Conservation (phyloP, 2,888 invertebrate genomes). For the Melipona bicolor region DNA sequence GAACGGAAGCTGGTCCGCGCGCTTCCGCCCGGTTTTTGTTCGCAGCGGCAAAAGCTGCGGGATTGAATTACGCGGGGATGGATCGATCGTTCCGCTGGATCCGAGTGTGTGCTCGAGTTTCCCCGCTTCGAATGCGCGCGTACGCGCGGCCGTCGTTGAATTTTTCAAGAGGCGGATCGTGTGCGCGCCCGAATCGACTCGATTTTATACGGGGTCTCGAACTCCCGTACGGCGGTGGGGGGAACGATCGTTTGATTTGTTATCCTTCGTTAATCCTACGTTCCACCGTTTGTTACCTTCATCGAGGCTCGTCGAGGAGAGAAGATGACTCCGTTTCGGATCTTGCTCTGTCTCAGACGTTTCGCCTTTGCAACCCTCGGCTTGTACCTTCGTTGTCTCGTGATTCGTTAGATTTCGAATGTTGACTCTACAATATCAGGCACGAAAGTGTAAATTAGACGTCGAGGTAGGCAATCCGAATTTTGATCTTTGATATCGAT, state of each 20-base stretch:
- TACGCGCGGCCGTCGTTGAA: constrained; percentile 54
- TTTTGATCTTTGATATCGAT: not conserved
- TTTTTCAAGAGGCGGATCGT: constrained; percentile 51
- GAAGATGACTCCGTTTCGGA: constrained; percentile 6
- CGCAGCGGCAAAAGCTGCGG: not conserved
- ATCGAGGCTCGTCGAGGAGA: constrained; percentile 8
- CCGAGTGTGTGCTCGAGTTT: constrained; percentile 53
- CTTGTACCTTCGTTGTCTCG: not conserved
- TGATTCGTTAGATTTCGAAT: constrained; percentile 9
- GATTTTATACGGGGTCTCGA: constrained; percentile 32
- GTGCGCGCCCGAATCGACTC: constrained; percentile 37
- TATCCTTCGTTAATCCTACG: constrained; percentile 46
- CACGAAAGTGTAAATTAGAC: not conserved
- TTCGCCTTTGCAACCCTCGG: not conserved
- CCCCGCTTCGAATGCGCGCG: constrained; percentile 51
- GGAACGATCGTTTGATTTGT: constrained; percentile 54
- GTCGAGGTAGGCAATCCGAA: not conserved
- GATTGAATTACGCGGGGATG: constrained; percentile 52
- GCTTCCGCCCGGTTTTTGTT: constrained; percentile 32
- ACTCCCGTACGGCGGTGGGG: not conserved
- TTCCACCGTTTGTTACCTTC: constrained; percentile 49
- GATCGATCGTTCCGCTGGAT: constrained; percentile 50
- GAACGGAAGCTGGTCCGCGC: not conserved
- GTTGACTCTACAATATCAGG: not conserved
- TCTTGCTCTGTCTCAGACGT: not conserved